Evolutionary conservation across 1,140 invertebrate genomes (phyloP), one percentile per base, ranked within the genome.

Genomic region (Bombus confusus): DNA sequence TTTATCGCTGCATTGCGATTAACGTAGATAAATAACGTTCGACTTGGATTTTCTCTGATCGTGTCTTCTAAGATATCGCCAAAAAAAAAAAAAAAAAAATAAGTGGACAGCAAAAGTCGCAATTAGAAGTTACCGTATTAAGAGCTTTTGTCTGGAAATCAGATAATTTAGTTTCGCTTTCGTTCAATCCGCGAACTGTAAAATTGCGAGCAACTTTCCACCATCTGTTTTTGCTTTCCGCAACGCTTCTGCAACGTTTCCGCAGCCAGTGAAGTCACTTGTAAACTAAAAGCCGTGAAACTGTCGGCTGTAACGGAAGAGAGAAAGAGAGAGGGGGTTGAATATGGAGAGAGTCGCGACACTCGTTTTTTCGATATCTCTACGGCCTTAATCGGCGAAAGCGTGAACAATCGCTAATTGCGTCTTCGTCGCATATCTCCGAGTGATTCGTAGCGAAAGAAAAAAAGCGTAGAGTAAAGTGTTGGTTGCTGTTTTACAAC

Each of bases 331-430:
- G 22, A 18, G 62, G 1, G 62, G 13, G 13, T 4, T 0, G 28
- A 28, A 64, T 4, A 31, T 9, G 25, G 9, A 34, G 8, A 66
- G n/a, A 62, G 39, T 59, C 37, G 47, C 59, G 82, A 78, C 75
- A 71, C 64, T 71, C 28, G 37, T 18, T 79, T 85, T 80, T 71
- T 86, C 74, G 62, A 77, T 43, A 73, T 57, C 43, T 66, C 72
- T 77, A n/a, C 80, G 47, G 18, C 57, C 47, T 80, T 89, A 81
- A 87, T 81, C 84, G 57, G 81, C 57, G 72, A 84, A 78, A 77
- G 43, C 62, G 69, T n/a, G 80, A 57, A 85, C 57, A 86, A 69
- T 86, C 69, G 39, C 73, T 88, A 89, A 89, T 89, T 89, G 72
- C n/a, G 25, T 57, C 73, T 47, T 39, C 52, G 47, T 43, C 59